Base-by-base conservation (phyloP, 2,888 invertebrate genomes). In the Meganola albula region DNA sequence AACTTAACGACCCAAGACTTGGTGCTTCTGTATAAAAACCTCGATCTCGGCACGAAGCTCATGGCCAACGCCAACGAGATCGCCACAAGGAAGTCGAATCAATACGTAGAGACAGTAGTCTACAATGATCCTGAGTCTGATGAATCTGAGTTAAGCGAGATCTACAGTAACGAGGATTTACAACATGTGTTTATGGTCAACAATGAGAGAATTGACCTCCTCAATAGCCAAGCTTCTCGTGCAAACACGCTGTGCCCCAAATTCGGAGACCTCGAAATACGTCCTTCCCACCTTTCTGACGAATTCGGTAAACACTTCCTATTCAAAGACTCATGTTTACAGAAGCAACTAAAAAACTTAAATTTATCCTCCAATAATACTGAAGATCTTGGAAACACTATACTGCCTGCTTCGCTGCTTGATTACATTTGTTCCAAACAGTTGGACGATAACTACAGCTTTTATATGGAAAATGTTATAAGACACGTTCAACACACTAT, bases 381-480 rank as follows among this genome's bases (percentile, higher is more conserved):
- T 2, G 52, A 56, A 8, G 58, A 59, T 12, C 8, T 20, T n/a
- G 61, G 65, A 4, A 53, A 41, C n/a, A 18, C 60, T 3, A 31
- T 71, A 7, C 53, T 80, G 2, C 75, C 83, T 1, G 51, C 69
- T 3, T 75, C 79, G 4, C 48, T 84, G 25, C 46, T 85, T 2
- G 82, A 85, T 44, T 83, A 75, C 34, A 68, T 84, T 35, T 78
- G 74, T 43, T 75, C 74, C 50, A 77, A 77, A 40, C 66, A 73
- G 1, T 48, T 78, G 3, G 82, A 82, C 41, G 77, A 80, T 26
- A 76, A 77, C 44, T 76, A 74, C 33, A 77, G 69, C 41, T 77
- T 82, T 47, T 74, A 83, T 40, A 79, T 85, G 79, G 84, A 85
- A 7, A 82, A 73, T 33, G 64, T 84, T 4, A 83, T 85, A 20